These are phyloP conservation scores for Idaea aversata DNA, from an alignment of 2,888 invertebrate species.

Conservation along the genomic window DNA sequence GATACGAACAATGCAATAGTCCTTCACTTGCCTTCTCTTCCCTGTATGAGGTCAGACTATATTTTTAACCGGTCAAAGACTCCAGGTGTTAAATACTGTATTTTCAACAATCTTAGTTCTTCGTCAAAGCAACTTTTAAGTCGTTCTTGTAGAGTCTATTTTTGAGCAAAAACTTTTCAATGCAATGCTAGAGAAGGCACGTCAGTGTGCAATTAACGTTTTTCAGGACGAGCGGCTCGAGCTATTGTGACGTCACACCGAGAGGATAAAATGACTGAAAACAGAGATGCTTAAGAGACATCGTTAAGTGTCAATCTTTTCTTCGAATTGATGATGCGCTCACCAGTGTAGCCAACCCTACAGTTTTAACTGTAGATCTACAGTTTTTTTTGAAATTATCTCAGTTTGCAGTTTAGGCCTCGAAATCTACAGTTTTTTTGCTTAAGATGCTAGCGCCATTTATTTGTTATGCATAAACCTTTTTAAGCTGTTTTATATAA, in stretches of 20 bases:
- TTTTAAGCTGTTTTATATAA: no score
- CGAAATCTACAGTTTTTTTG: no score
- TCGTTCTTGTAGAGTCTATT: slow-evolving; percentile 33
- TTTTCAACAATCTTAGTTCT: slow-evolving; percentile 29
- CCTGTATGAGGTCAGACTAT: slow-evolving; percentile 27
- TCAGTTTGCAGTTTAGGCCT: no score
- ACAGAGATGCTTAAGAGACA: slow-evolving; percentile 53
- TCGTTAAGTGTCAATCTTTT: slow-evolving; percentile 50
- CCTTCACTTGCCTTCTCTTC: not conserved
- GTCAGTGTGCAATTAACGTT: slow-evolving; percentile 70
- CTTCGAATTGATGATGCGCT: slow-evolving; percentile 31
- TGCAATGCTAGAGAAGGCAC: slow-evolving; percentile 48
- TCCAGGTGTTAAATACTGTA: slow-evolving; percentile 43
- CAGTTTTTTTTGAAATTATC: no score
- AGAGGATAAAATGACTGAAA: slow-evolving; percentile 57
- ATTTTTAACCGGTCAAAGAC: slow-evolving; percentile 40
- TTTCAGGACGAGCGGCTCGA: slow-evolving; percentile 60
- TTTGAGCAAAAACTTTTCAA: slow-evolving; percentile 30
- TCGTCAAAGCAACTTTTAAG: not conserved
- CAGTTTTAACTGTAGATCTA: no score
- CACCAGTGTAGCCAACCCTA: no score
- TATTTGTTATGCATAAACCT: no score
- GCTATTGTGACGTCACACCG: slow-evolving; percentile 59
- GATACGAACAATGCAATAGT: not conserved
- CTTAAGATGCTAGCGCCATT: no score